These are phyloP conservation scores for Dryococelus australis DNA, from an alignment of 2,888 invertebrate species.

Conservation along the genomic window DNA sequence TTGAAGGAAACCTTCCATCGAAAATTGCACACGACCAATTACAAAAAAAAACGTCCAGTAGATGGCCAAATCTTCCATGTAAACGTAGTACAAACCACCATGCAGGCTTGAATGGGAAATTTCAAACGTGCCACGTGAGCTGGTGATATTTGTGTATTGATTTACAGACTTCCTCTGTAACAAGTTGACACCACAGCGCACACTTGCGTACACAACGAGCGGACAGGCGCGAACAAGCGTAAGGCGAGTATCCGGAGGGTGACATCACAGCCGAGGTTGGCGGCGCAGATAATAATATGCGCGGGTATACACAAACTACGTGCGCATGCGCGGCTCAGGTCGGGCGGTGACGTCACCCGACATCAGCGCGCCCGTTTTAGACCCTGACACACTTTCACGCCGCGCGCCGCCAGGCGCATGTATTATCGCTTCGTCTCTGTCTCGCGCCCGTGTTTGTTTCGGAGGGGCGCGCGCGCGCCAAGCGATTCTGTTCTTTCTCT, in stretches of 20 bases:
- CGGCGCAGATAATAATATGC: not conserved
- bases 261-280: not conserved
- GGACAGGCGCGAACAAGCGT: not conserved
- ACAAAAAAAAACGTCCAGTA: too few relatives aligned
- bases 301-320: not conserved
- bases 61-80: too few relatives aligned
- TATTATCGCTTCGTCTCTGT: not conserved
- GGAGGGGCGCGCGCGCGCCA: not conserved
- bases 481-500: not conserved
- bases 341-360: not conserved
- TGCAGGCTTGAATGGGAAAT: too few relatives aligned
- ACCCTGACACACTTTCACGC: not conserved
- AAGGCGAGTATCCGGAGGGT: not conserved
- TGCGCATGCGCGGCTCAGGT: not conserved
- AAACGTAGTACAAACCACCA: too few relatives aligned
- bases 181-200: too few relatives aligned
- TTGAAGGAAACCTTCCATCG: too few relatives aligned
- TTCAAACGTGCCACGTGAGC: too few relatives aligned
- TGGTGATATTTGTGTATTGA: too few relatives aligned
- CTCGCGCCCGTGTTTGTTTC: not conserved
- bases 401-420: not conserved
- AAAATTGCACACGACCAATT: too few relatives aligned
- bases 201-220: not conserved
- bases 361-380: constrained; percentile 6
- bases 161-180: too few relatives aligned